These are phyloP conservation scores for Amblyteles armatorius DNA, from an alignment of 2,888 invertebrate genomes.

Conservation along the genomic window DNA sequence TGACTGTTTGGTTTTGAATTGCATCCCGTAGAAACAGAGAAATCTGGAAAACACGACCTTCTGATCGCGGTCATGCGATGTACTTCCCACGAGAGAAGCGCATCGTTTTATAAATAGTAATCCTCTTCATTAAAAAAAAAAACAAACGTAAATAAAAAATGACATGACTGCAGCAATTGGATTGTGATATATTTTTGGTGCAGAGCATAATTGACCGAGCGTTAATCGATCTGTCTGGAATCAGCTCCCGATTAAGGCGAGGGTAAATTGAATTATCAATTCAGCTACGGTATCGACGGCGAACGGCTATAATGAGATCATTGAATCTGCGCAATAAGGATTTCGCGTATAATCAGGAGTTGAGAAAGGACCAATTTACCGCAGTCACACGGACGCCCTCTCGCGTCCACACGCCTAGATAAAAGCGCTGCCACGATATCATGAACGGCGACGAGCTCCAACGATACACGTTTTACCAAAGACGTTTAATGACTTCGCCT, in stretches of 20 bases:
- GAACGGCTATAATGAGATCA: not conserved
- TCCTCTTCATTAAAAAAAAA: not conserved
- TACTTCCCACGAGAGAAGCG: no score
- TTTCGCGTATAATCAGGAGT: not conserved
- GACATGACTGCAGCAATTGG: not conserved
- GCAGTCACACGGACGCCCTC: not conserved
- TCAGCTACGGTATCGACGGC: not conserved
- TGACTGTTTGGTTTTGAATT: no score
- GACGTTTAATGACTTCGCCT: slow-evolving; percentile 76
- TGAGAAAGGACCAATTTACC: slow-evolving; percentile 26
- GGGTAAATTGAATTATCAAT: not conserved
- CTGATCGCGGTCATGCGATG: no score
- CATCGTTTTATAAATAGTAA: no score
- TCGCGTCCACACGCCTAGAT: not conserved
- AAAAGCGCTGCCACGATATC: slow-evolving; percentile 29
- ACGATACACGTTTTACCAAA: slow-evolving; percentile 54
- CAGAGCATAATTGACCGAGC: not conserved
- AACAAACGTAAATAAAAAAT: not conserved
- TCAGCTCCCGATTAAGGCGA: not conserved
- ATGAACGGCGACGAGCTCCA: slow-evolving; percentile 21
- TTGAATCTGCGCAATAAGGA: not conserved
- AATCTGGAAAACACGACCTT: no score
- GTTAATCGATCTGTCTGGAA: not conserved
- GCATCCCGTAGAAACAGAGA: no score
- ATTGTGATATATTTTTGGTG: not conserved